phyloP scores from a whole-genome alignment of 1,140 invertebrate species.

The Formica selysi region DNA sequence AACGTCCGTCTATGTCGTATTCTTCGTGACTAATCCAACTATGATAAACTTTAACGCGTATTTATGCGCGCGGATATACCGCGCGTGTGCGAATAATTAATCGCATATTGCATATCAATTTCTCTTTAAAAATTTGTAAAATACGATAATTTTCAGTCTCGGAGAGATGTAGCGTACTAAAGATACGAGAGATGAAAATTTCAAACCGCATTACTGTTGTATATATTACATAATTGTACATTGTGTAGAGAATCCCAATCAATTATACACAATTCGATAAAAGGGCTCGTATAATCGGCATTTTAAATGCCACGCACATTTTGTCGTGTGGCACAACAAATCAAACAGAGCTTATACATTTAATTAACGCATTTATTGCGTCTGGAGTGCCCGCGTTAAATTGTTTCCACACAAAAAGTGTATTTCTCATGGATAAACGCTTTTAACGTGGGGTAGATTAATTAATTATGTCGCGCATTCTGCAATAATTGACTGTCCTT shows the following conservation, averaged over 20 bases:
- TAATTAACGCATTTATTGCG: slow-evolving; percentile 48
- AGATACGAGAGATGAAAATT: slow-evolving; percentile 33
- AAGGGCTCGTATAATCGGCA: slow-evolving; percentile 30
- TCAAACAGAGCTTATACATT: slow-evolving; percentile 57
- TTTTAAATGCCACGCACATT: slow-evolving; percentile 49
- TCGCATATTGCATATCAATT: not conserved
- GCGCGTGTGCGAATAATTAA: slow-evolving; percentile 11
- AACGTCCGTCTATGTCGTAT: not conserved
- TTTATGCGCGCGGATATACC: slow-evolving; percentile 4
- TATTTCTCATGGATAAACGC: slow-evolving; percentile 59
- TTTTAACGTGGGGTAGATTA: slow-evolving; percentile 28
- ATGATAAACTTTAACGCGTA: slow-evolving; percentile 20
- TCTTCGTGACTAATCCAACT: not conserved
- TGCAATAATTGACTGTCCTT: slow-evolving; percentile 54
- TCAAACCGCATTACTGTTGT: slow-evolving; percentile 35
- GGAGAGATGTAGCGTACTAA: not conserved
- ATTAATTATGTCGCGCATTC: slow-evolving; percentile 56
- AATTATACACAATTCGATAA: slow-evolving; percentile 46
- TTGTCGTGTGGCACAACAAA: slow-evolving; percentile 43
- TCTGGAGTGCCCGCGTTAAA: slow-evolving; percentile 18
- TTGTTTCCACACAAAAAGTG: slow-evolving; percentile 54
- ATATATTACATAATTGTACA: slow-evolving; percentile 37
- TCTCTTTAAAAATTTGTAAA: not conserved
- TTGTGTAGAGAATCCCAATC: slow-evolving; percentile 32
- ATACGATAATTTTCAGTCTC: not conserved